Percentiles rank a stretch among this genome's conserved stretches.
Conservation (phyloP, 2,888 invertebrate genomes). For the Deroplatys truncata region DNA sequence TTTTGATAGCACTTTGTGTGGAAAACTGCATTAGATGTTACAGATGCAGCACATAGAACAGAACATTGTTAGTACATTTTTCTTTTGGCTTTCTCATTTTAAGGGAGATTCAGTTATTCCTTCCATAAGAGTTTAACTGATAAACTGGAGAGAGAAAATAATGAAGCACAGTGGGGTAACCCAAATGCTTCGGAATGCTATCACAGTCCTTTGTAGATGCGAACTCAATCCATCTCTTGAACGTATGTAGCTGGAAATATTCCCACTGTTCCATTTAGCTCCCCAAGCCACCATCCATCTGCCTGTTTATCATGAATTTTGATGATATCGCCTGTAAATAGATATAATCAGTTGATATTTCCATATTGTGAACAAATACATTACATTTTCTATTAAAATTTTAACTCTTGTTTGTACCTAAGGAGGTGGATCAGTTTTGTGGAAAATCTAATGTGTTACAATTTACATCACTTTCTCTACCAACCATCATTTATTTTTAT, state of each 20-base stretch:
- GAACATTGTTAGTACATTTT: neutral
- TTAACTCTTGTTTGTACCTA: too few relatives aligned
- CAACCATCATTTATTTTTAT: too few relatives aligned
- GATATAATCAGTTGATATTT: neutral
- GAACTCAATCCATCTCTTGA: slow-evolving; percentile 59
- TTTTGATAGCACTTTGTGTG: neutral
- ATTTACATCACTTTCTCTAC: too few relatives aligned
- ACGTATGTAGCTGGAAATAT: slow-evolving; percentile 95
- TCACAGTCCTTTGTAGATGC: neutral
- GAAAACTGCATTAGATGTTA: neutral
- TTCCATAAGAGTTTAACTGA: neutral
- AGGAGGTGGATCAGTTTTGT: too few relatives aligned
- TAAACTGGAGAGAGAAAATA: neutral
- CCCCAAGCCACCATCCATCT: slow-evolving; percentile 94
- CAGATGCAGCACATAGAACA: neutral
- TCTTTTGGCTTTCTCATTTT: neutral
- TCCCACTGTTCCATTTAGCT: slow-evolving; percentile 77
- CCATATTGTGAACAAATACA: slow-evolving; percentile 30
- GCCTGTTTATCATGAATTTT: slow-evolving; percentile 86
- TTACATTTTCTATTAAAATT: neutral
- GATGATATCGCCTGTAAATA: slow-evolving; percentile 70
- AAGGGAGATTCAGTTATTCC: neutral
- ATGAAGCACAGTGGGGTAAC: neutral
- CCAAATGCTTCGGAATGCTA: neutral
- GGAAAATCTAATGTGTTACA: too few relatives aligned